phyloP scores from a whole-genome alignment of 2,888 invertebrate species.

The Bombylius discolor region DNA sequence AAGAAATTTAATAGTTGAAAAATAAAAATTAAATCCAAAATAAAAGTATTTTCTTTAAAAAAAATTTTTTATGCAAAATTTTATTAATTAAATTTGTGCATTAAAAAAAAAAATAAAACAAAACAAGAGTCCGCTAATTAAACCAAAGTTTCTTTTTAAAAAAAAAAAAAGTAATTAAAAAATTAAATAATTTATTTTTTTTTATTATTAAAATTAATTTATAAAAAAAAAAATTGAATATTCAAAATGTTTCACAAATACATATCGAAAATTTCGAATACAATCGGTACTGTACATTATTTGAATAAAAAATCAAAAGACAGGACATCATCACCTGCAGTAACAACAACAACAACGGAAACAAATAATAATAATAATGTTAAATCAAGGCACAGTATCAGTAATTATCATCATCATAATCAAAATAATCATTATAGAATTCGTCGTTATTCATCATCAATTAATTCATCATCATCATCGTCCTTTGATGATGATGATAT shows the following conservation, averaged over 20 bases:
- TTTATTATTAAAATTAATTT: neutral
- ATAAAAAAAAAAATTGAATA: neutral
- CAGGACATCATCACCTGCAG: neutral
- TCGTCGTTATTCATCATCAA: neutral
- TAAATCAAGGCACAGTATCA: neutral
- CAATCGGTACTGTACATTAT: constrained; percentile 20
- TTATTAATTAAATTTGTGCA: too few relatives aligned
- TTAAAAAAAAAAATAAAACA: too few relatives aligned
- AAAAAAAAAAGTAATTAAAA: too few relatives aligned
- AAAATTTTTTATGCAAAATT: too few relatives aligned
- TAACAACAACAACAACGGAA: neutral
- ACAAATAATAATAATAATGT: neutral
- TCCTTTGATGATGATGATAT: neutral
- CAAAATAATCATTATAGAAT: neutral
- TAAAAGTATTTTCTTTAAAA: too few relatives aligned
- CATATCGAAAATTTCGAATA: constrained; percentile 31
- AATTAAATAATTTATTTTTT: neutral
- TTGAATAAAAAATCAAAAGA: constrained; percentile 14
- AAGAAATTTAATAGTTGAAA: too few relatives aligned
- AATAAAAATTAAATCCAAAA: too few relatives aligned
- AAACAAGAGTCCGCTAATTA: too few relatives aligned
- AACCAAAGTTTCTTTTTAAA: too few relatives aligned
- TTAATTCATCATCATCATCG: neutral
- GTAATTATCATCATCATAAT: neutral
- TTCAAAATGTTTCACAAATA: constrained; percentile 31